phyloP scores from a whole-genome alignment of 2,888 invertebrate species.

The Micropterix aruncella region DNA sequence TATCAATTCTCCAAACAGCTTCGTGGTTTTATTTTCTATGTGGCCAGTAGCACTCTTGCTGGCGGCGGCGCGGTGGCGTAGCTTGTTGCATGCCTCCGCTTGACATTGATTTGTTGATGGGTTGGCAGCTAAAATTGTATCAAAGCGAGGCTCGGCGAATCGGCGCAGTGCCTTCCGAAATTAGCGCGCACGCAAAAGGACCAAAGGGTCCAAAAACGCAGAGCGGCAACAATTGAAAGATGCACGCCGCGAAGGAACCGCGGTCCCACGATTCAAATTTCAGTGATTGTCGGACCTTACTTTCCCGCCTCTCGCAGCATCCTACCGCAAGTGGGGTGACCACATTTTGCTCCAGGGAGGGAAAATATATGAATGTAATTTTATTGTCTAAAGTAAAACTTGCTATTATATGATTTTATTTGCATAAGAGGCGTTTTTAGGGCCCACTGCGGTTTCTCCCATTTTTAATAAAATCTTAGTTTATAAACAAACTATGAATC shows the following conservation, averaged over 20 bases:
- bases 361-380: background rate
- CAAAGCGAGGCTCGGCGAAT: background rate
- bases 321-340: background rate
- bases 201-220: background rate
- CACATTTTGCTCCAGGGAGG: background rate
- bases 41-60: background rate
- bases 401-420: no score
- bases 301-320: background rate
- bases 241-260: background rate
- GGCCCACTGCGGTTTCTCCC: no score
- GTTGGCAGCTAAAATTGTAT: background rate
- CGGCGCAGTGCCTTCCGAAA: background rate
- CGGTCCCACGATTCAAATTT: background rate
- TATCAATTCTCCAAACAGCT: no score
- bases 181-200: background rate
- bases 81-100: background rate
- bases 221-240: background rate
- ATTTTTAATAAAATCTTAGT: no score
- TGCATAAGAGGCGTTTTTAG: no score
- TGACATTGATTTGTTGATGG: background rate
- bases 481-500: no score
- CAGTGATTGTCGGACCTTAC: background rate
- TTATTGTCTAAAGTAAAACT: no score
- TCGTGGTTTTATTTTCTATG: no score
- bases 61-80: background rate